These are phyloP conservation scores for Tympanoctomys barrerae DNA, from an alignment of 2,797 vertebrate species.

Conservation along the genomic window DNA sequence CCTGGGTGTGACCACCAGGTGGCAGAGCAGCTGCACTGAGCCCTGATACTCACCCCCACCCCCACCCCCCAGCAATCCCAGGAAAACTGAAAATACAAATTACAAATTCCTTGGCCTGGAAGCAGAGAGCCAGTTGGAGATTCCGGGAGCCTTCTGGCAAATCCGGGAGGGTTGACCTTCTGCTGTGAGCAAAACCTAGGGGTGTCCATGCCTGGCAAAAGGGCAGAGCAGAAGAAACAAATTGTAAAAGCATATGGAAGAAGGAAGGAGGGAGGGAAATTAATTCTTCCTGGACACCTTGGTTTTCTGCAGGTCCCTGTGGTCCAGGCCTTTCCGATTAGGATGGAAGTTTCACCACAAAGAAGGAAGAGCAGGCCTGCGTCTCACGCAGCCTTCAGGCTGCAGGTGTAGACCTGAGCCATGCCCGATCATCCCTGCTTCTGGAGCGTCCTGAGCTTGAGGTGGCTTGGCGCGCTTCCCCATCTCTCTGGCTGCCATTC, in stretches of 20 bases:
- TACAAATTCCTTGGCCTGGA: constrained; percentile 74
- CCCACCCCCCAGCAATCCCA: neutral
- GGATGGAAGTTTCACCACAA: neutral
- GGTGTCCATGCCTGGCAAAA: constrained; percentile 67
- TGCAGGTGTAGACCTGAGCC: neutral
- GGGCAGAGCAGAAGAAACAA: constrained; percentile 55
- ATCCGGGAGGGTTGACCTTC: constrained; percentile 76
- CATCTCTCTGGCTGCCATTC: neutral
- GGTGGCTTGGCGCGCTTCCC: neutral
- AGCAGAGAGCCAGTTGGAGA: constrained; percentile 71
- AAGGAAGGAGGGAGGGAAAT: neutral
- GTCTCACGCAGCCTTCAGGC: neutral
- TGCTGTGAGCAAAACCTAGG: constrained; percentile 60
- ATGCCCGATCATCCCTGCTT: neutral
- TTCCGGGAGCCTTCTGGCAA: constrained; percentile 80
- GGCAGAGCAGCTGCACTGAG: constrained; percentile 49
- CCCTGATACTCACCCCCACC: neutral
- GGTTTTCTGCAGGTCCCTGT: neutral
- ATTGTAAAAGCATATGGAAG: neutral
- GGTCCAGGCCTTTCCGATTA: neutral
- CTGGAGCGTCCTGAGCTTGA: neutral
- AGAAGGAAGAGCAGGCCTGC: neutral
- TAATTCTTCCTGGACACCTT: neutral
- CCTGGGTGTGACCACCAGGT: constrained; percentile 65
- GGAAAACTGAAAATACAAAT: constrained; percentile 62